Conservation (phyloP, 2,797 vertebrate genomes). For the Semaprochilodus insignis region DNA sequence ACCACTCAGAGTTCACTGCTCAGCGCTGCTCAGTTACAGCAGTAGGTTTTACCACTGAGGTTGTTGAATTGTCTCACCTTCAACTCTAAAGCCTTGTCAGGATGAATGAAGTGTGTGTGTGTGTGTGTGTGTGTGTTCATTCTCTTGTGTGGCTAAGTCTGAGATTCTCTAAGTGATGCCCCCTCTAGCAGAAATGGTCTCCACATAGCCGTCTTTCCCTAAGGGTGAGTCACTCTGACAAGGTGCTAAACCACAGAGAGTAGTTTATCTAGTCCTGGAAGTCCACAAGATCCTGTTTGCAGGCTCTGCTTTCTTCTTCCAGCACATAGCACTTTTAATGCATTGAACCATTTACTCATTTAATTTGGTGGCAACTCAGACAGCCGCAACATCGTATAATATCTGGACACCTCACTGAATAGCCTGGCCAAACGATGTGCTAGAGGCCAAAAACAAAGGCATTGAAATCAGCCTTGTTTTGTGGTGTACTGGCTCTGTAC, state of each 20-base stretch:
- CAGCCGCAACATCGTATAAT: not conserved
- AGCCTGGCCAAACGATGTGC: not conserved
- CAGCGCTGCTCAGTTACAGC: not conserved
- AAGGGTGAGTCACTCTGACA: conserved; percentile 44
- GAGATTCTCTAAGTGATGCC: conserved; percentile 44
- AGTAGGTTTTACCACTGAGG: conserved; percentile 1
- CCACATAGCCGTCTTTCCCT: conserved; percentile 29
- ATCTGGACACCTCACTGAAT: not conserved
- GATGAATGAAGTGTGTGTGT: conserved; percentile 36
- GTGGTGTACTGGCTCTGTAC: conserved; percentile 15
- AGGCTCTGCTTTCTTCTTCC: conserved; percentile 19
- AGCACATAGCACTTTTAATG: conserved; percentile 19
- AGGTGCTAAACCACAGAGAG: conserved; percentile 45
- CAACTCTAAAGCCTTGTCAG: conserved; percentile 34
- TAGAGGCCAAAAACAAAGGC: conserved; percentile 1
- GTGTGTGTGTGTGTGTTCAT: conserved; percentile 35
- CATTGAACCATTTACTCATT: not conserved
- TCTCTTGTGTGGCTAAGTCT: conserved; percentile 38
- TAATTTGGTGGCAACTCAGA: not conserved
- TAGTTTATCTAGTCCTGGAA: conserved; percentile 23
- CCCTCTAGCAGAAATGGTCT: conserved; percentile 33
- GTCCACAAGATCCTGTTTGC: conserved; percentile 28
- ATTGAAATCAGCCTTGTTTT: conserved; percentile 3
- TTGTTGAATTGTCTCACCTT: conserved; percentile 16
- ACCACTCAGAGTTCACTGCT: not conserved